Base-by-base conservation (phyloP, 37 sponge, comb jelly and placozoan genomes). In the Axinella damicornis region DNA sequence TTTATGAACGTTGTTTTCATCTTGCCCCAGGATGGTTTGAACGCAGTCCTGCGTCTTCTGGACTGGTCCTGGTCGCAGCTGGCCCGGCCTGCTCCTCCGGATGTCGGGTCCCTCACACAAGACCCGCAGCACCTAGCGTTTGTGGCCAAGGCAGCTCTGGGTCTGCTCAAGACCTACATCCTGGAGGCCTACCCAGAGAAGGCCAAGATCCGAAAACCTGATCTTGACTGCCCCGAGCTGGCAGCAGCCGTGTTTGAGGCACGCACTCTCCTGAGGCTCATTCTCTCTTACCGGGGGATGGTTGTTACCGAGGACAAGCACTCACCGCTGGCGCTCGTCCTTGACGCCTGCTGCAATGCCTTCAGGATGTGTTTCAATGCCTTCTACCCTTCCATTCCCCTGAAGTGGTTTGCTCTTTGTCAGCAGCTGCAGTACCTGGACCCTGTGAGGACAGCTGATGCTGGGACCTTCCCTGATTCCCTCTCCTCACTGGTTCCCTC, bases 391-490 rank as follows among this genome's bases (percentile, higher is more conserved):
- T 88, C 97, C 38, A 76, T 78, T 1, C 82, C 79, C 0, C 93
- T 97, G 73, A 94, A 92, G 79, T 97, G 95, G 93, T 71, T 90
- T 40, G 81, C 87, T 19, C 91, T 94, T 9, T 97, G 92, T 55
- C 78, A 72, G 57, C 82, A 94, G 16, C 74, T 95, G 65, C 80
- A 93, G 58, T 54, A 41, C 6, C 35, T 95, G 46, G 90, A 92
- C 52, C 93, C 90, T n/a, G 96, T 95, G 63, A 84, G 94, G 82
- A 18, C 32, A 32, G 4, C 9, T 46, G 18, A 56, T 56, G 57
- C 57, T 19, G 15, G 57, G 15, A 56, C 57, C 15, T 56, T 19
- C 18, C 17, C 18, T 19, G 15, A 14, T 61, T 27, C 14, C 4
- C 25, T 27, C n/a, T 5, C 4, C 25, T 61, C 2, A 61, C 4